Evolutionary conservation across 2,888 invertebrate genomes (phyloP).

Genomic region (Shargacucullia verbasci): DNA sequence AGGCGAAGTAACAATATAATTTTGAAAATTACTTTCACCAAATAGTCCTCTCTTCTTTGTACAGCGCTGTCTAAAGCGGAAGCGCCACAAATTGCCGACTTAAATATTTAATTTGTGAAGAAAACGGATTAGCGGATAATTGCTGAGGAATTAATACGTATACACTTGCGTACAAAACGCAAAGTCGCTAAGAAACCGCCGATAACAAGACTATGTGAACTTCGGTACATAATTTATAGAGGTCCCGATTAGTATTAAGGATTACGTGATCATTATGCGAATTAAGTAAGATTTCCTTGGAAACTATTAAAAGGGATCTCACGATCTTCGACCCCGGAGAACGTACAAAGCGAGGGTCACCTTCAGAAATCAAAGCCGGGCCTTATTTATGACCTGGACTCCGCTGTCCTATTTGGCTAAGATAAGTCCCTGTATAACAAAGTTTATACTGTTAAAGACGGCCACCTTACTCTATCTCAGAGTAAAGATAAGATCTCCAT

Average conservation of each 20-base stretch:
- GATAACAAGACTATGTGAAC: conserved; percentile 59
- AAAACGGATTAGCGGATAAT: conserved; percentile 81
- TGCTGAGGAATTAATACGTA: conserved; percentile 72
- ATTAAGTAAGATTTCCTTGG: conserved; percentile 81
- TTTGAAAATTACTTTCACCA: conserved; percentile 82
- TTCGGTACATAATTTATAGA: conserved; percentile 66
- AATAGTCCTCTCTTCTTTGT: conserved; percentile 79
- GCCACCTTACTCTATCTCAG: conserved; percentile 81
- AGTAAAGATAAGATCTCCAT: conserved; percentile 85
- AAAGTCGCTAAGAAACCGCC: conserved; percentile 46
- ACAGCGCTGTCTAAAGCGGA: conserved; percentile 75
- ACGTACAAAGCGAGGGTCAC: conserved; percentile 78
- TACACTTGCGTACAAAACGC: conserved; percentile 50
- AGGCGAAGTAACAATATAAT: conserved; percentile 84
- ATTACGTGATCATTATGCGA: conserved; percentile 80
- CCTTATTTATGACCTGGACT: conserved; percentile 85
- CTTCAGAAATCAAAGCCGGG: conserved; percentile 85
- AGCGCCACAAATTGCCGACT: conserved; percentile 82
- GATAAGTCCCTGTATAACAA: conserved; percentile 82
- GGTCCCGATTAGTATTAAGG: conserved; percentile 71
- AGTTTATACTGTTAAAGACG: conserved; percentile 81
- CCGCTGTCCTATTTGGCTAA: conserved; percentile 74
- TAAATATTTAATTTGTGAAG: conserved; percentile 84
- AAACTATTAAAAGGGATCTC: conserved; percentile 84
- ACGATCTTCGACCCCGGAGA: conserved; percentile 75